Base-by-base conservation (phyloP, 37 sponge, comb jelly and placozoan genomes). In the Chondrosia reniformis region DNA sequence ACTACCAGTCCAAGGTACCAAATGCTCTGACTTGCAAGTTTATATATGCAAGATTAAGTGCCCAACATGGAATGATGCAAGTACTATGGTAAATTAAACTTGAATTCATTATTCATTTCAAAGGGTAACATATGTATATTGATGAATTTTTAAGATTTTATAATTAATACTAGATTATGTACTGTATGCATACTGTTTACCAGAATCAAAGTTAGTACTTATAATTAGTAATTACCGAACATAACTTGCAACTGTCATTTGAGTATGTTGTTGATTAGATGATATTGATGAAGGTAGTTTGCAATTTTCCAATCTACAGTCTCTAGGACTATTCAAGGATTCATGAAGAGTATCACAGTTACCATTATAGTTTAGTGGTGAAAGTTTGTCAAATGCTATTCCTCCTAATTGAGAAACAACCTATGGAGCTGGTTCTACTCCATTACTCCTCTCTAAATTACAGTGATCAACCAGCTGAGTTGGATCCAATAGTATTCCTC, bases 221-320 rank as follows among this genome's bases (percentile, higher is more conserved):
- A n/a, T n/a, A n/a, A n/a, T n/a, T n/a, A n/a, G n/a, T n/a, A n/a
- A 10, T 39, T 69, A 69, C 44, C 72, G 72, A 44, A 39, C 72
- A 37, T 69, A 69, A 17, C 38, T 69, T 33, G 72, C 72, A 21
- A 69, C 43, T 69, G 72, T 69, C 72, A 69, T 69, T 38, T 69
- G 72, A 8, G 36, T 39, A 3, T 39, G 72, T 15, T 38, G 9
- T n/a, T n/a, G n/a, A n/a, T n/a, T n/a, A n/a, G n/a, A n/a, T n/a
- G n/a, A n/a, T n/a, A n/a, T n/a, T n/a, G n/a, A n/a, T n/a, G n/a
- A n/a, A 10, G 7, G 24, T 15, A 69, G 22, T 8, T 33, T 0
- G 13, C 72, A 69, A 25, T 69, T 40, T 10, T 3, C 43, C 31
- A 33, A 69, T 21, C 72, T 41, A 38, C 72, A 69, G 36, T 69